Evolutionary conservation across 2,113 vertebrate species (phyloP).

Genomic region (Megaceryle torquata): DNA sequence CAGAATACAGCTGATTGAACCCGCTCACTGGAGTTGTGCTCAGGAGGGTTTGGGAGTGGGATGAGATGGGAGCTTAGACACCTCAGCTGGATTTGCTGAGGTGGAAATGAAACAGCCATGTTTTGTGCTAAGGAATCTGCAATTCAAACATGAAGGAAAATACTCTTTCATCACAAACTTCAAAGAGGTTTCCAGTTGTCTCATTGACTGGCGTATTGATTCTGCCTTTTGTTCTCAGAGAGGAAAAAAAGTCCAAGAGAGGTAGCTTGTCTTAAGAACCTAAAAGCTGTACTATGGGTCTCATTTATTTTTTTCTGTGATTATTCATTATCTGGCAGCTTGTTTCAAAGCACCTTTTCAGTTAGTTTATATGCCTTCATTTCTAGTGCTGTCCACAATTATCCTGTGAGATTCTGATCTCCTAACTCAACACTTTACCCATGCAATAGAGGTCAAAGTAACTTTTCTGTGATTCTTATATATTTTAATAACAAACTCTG

Average conservation of each 20-base stretch:
- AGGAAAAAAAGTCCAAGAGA: neutral
- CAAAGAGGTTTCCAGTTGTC: conserved; percentile 26
- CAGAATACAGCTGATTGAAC: neutral
- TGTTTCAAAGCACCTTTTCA: neutral
- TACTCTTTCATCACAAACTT: conserved; percentile 44
- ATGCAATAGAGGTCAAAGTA: neutral
- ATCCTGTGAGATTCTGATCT: neutral
- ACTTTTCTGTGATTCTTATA: neutral
- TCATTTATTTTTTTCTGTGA: neutral
- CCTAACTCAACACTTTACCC: neutral
- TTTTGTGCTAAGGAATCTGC: conserved; percentile 26
- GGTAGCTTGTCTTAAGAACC: neutral
- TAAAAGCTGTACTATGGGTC: neutral
- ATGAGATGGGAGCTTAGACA: neutral
- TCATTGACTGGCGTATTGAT: conserved; percentile 19
- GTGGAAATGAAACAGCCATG: neutral
- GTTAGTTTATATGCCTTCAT: neutral
- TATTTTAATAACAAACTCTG: neutral
- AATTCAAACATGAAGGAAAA: conserved; percentile 41
- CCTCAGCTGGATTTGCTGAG: neutral
- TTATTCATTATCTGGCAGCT: neutral
- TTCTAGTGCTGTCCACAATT: neutral
- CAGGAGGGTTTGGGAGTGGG: neutral
- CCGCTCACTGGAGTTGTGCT: neutral
- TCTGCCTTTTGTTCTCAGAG: conserved; percentile 41